A percentile compares a stretch with the other conserved stretches of the same genome.
Evolutionary conservation across 2,797 vertebrate genomes (phyloP).

Genomic region (Nyctibius grandis): DNA sequence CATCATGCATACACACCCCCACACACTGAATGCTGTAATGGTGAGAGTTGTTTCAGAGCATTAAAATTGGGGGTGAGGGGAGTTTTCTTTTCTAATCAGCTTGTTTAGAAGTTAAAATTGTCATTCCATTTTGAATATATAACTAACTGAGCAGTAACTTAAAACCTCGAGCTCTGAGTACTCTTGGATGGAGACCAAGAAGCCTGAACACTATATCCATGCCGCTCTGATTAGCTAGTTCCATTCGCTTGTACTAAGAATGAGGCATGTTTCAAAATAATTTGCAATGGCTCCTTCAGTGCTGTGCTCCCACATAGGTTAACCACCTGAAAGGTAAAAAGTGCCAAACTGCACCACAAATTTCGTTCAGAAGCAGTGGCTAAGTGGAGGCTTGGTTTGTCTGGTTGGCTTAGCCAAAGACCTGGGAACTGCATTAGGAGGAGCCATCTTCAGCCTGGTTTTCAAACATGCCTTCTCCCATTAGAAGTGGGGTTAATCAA

Average conservation of each 20-base stretch:
- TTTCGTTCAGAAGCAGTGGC: not conserved
- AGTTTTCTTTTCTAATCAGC: not conserved
- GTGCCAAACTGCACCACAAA: not conserved
- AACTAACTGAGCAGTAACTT: slow-evolving; percentile 10
- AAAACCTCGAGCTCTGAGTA: slow-evolving; percentile 9
- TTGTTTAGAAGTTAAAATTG: slow-evolving; percentile 13
- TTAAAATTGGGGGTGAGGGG: not conserved
- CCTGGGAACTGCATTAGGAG: not conserved
- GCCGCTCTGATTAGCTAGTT: slow-evolving; percentile 16
- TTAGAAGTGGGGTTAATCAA: not conserved
- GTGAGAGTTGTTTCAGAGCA: not conserved
- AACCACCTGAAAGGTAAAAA: not conserved
- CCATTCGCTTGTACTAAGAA: not conserved
- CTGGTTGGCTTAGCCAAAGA: not conserved
- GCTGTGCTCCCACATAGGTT: not conserved
- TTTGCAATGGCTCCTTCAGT: not conserved
- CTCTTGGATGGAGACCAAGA: slow-evolving; percentile 37
- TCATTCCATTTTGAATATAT: not conserved
- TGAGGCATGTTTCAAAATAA: not conserved
- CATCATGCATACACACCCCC: not conserved
- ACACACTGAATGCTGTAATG: not conserved
- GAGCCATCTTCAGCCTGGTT: not conserved
- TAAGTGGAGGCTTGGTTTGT: not conserved
- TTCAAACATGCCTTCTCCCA: not conserved
- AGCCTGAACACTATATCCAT: not conserved